phyloP scores from a whole-genome alignment of 1,140 invertebrate species.

The Pachyrhynchus sulphureomaculatus region DNA sequence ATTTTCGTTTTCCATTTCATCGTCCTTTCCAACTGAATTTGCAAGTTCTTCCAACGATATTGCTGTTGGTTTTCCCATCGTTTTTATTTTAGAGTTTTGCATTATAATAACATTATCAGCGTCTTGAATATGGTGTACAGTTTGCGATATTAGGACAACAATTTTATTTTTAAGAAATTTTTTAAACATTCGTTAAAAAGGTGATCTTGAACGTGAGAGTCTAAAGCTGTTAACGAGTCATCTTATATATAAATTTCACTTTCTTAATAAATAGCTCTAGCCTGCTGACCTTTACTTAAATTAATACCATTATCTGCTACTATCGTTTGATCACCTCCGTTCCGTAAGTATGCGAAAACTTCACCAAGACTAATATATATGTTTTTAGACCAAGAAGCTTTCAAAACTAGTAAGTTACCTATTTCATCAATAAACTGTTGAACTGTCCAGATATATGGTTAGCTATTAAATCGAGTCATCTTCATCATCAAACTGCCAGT shows the following conservation, averaged over 20 bases:
- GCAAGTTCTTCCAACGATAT: conserved; percentile 19
- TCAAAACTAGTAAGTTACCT: no score
- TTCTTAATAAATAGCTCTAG: conserved; percentile 77
- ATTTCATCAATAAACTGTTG: no score
- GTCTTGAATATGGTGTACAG: conserved; percentile 78
- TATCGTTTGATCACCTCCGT: conserved; percentile 74
- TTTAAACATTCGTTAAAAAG: conserved; percentile 73
- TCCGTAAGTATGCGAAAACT: no score
- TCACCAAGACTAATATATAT: no score
- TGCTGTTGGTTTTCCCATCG: conserved; percentile 51
- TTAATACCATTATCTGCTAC: conserved; percentile 80
- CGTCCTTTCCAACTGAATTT: conserved; percentile 12
- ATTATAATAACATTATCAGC: conserved; percentile 69
- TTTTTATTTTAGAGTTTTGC: conserved; percentile 50
- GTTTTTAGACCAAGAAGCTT: no score
- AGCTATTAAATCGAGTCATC: no score
- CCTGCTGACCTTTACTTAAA: conserved; percentile 84
- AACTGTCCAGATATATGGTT: no score
- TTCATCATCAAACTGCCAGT: no score
- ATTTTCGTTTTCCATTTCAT: conserved; percentile 30
- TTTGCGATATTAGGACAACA: conserved; percentile 75
- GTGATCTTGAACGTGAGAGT: conserved; percentile 76
- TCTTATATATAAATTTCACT: conserved; percentile 81
- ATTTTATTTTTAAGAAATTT: conserved; percentile 71
- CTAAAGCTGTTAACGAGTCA: conserved; percentile 75